These are phyloP conservation scores for Macaria notata DNA, from an alignment of 2,888 invertebrate species.

Conservation along the genomic window DNA sequence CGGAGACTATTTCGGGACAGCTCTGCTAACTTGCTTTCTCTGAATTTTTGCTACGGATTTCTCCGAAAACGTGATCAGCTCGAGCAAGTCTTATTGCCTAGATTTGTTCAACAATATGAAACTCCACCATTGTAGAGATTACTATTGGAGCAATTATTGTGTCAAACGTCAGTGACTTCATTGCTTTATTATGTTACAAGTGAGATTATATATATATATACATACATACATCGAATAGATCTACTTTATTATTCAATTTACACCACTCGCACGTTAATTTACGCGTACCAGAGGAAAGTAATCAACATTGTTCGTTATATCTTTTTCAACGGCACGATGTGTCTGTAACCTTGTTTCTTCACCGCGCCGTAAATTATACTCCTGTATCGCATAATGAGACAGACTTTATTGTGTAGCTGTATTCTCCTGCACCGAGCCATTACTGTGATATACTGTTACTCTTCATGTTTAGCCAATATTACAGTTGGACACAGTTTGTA, in stretches of 20 bases:
- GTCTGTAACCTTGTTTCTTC: not conserved
- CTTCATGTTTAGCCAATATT: not conserved
- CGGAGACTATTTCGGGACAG: not conserved
- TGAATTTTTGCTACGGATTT: not conserved
- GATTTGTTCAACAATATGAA: too few species aligned
- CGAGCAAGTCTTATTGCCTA: not conserved
- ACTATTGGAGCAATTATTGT: too few species aligned
- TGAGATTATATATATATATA: too few species aligned
- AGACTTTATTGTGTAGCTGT: conserved; percentile 13
- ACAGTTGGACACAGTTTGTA: not conserved
- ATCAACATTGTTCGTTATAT: conserved; percentile 7
- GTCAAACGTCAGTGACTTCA: too few species aligned
- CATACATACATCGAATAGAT: too few species aligned
- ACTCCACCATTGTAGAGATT: too few species aligned
- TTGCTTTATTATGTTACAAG: too few species aligned
- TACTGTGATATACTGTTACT: conserved; percentile 1
- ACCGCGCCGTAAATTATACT: conserved; percentile 11
- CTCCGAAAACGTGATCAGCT: not conserved
- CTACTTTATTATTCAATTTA: too few species aligned
- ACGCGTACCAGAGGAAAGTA: not conserved
- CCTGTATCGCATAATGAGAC: conserved; percentile 14
- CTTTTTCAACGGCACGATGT: too few species aligned
- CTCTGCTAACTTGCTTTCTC: too few species aligned
- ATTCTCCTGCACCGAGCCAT: conserved; percentile 14
- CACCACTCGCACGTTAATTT: conserved; percentile 1